phyloP scores from a whole-genome alignment of 2,797 vertebrate species.

The Botia kubotai region DNA sequence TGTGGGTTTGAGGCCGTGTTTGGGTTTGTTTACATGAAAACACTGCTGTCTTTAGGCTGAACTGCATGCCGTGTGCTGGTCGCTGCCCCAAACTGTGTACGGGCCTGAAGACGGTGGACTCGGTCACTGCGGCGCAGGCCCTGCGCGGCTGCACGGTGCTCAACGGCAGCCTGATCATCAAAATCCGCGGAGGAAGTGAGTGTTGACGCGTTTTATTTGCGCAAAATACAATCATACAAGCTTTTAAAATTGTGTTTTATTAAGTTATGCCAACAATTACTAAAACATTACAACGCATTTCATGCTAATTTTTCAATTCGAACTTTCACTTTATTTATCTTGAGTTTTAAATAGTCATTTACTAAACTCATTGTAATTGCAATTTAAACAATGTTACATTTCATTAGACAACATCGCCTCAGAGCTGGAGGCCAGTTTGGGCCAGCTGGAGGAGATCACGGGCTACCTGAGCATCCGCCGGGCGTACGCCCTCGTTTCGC shows the following conservation, averaged over 20 bases:
- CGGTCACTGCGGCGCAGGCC: constrained; percentile 91
- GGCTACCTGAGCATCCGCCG: constrained; percentile 91
- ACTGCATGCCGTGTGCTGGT: constrained; percentile 88
- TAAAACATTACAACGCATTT: too few species aligned
- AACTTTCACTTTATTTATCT: too few species aligned
- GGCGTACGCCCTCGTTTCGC: constrained; percentile 93
- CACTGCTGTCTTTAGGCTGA: constrained; percentile 78
- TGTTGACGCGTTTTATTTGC: constrained; percentile 37
- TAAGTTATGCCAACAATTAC: too few species aligned
- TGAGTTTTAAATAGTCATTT: too few species aligned
- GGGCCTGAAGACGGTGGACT: constrained; percentile 89
- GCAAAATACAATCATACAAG: too few species aligned
- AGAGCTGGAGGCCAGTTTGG: constrained; percentile 93
- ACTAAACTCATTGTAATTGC: too few species aligned
- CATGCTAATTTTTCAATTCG: too few species aligned
- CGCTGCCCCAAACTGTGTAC: constrained; percentile 94
- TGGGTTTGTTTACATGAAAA: not conserved
- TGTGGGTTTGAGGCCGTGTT: too few species aligned
- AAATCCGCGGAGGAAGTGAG: constrained; percentile 97
- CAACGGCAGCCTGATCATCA: constrained; percentile 92
- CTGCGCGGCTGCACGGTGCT: constrained; percentile 93
- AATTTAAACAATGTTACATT: not conserved
- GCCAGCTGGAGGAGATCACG: constrained; percentile 94
- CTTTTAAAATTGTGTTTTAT: too few species aligned
- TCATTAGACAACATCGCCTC: constrained; percentile 90